Base-by-base conservation (phyloP, 2,113 vertebrate genomes). In the Trematocara variabile region DNA sequence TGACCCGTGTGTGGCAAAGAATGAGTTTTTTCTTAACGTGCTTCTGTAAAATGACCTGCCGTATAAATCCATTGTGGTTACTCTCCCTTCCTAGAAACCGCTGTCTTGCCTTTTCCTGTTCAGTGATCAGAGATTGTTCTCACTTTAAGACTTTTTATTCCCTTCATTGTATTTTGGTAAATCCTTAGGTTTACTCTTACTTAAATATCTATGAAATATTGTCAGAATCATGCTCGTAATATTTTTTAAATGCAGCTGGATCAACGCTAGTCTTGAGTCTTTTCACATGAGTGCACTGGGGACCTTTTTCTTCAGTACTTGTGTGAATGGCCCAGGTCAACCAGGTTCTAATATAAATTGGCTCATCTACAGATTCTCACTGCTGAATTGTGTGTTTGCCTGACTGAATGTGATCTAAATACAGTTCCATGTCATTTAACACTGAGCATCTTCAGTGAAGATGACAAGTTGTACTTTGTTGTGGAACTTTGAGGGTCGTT, bases 401-500 rank as follows among this genome's bases (percentile, higher is more conserved):
- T 73, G 84, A 60, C 84, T 89, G 89, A 93, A 92, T 88, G 89
- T 90, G 86, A 88, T 56, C 77, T 75, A 58, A 86, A 81, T 77
- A 54, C 77, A 82, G 83, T 84, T 85, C 82, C 68, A 65, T 80
- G 54, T 77, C 65, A 70, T 86, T 88, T 60, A 79, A 85, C 65
- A 22, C 14, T 73, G 50, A 86, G 79, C 88, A 79, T 93, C 92
- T 95, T 93, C 94, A 93, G 91, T 93, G 92, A 94, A 95, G 93
- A 88, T 93, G 79, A 73, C 20, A 60, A 56, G 56, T 48, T 73
- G 58, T 28, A 53, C 18, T 54, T 86, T 58, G 53, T 68, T 84
- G 86, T 84, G 77, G 52, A 37, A 87, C 56, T 18, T 68, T 30
- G 37, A 30, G 44, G 77, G 55, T 77, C 20, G 85, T 81, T 82